Evolutionary conservation across 2,888 invertebrate species (phyloP), one percentile per base, ranked within the genome.

Genomic region (Mamestra brassicae): DNA sequence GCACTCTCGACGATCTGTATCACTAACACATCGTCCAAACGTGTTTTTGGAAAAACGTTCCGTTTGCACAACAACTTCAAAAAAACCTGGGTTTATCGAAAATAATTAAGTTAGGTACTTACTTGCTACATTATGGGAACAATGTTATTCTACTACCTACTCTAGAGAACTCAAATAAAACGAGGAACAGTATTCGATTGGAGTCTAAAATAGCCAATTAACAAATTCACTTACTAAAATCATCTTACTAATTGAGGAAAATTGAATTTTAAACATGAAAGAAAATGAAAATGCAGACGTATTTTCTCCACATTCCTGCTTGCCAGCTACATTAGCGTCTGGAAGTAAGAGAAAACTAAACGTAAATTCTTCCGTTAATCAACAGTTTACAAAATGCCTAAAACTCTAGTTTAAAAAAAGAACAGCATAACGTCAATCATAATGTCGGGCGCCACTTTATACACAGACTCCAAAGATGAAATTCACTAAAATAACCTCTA

Each of bases 401-500:
- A 80, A 84, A 74, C 58, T 68, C 90, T 89, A 87, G 88, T 88
- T 87, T 83, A 90, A 89, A 90, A 88, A 90, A 92, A 91, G 90
- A 92, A 92, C 93, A 95, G 93, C 92, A 79, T 81, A 84, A 91
- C 90, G 95, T 95, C 96, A 94, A 93, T 96, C 96, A 95, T 80
- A 87, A 89, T 62, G 85, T 87, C 88, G 76, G 95, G 95, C 95
- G 96, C 96, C 96, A 94, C 95, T 95, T 95, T 94, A 78, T 94
- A 94, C 93, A 89, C 87, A 91, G 92, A 91, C 92, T 91, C 94
- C 93, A 94, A 94, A 95, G 93, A 94, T 92, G 94, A 87, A 94
- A 95, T 95, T 95, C 93, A 95, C 96, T 94, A 94, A 96, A 96
- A 96, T 96, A 96, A 94, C 95, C 91, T 89, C 88, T 87, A 88